A percentile compares a stretch with the other conserved stretches of the same genome.
Evolutionary conservation across 1,140 invertebrate genomes (phyloP).

Genomic region (Platyscapa corneri): DNA sequence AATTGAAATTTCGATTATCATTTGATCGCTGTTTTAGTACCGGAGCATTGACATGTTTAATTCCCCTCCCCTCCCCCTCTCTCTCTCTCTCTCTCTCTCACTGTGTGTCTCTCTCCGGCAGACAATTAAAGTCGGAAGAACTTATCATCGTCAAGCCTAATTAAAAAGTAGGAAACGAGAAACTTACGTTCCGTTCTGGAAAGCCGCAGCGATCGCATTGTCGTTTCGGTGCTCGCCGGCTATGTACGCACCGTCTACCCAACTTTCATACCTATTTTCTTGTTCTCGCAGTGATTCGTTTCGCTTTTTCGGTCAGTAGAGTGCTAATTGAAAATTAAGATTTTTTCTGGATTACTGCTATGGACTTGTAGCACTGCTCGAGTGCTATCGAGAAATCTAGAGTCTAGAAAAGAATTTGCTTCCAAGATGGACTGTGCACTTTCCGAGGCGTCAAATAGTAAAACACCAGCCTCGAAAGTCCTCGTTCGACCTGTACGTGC

Average conservation of each 20-base stretch:
- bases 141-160: slow-evolving; percentile 67
- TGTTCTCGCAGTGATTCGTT: neutral
- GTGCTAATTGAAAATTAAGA: slow-evolving; percentile 8
- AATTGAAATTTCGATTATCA: no score
- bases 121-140: slow-evolving; percentile 66
- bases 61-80: no score
- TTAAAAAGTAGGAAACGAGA: slow-evolving; percentile 72
- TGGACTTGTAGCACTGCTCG: neutral
- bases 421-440: neutral
- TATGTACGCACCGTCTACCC: neutral
- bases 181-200: slow-evolving; percentile 71
- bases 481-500: no score
- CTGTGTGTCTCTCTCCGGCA: slow-evolving; percentile 48
- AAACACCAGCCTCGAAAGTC: neutral
- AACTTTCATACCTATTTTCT: neutral
- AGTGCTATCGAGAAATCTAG: no score
- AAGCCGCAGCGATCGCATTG: slow-evolving; percentile 50
- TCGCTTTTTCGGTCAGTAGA: slow-evolving; percentile 10
- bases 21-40: no score
- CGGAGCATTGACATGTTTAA: no score
- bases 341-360: neutral
- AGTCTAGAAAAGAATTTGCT: neutral
- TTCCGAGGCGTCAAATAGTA: neutral
- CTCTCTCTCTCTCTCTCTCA: neutral
- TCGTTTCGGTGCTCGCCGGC: neutral